Evolutionary conservation across 1,140 invertebrate genomes (phyloP).

Genomic region (Drosophila jambulina): DNA sequence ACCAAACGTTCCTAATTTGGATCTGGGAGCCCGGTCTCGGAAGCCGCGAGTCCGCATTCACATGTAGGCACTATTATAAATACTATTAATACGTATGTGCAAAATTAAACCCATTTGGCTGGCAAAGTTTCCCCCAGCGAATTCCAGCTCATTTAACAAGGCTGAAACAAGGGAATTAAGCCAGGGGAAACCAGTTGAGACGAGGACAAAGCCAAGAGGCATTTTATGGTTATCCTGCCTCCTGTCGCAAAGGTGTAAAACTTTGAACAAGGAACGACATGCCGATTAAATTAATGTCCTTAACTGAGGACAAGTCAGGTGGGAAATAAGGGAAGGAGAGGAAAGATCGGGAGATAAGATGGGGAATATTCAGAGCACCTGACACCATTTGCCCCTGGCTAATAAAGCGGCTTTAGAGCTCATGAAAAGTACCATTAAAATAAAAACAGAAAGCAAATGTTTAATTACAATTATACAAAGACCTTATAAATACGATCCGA

Average conservation of each 20-base stretch:
- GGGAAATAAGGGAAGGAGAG: too few relatives aligned
- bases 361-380: conserved; percentile 11
- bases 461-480: not conserved
- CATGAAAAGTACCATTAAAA: too few relatives aligned
- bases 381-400: conserved; percentile 23
- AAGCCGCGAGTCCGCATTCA: not conserved
- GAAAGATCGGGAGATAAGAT: too few relatives aligned
- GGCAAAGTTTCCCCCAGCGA: not conserved
- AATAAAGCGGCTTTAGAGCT: too few relatives aligned
- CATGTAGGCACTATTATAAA: not conserved
- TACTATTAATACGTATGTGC: not conserved
- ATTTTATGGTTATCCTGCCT: too few relatives aligned
- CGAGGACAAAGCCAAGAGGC: too few relatives aligned
- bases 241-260: too few relatives aligned
- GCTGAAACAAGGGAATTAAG: conserved; percentile 27
- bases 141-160: conserved; percentile 44
- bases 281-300: too few relatives aligned
- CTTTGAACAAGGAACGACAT: too few relatives aligned
- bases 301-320: too few relatives aligned
- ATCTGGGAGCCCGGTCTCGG: not conserved
- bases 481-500: not conserved
- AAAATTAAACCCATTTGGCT: conserved; percentile 21
- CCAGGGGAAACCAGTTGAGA: too few relatives aligned
- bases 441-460: conserved; percentile 2
- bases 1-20: not conserved